Evolutionary conservation across 1,140 invertebrate genomes (phyloP).

Genomic region (Drosophila guanche): DNA sequence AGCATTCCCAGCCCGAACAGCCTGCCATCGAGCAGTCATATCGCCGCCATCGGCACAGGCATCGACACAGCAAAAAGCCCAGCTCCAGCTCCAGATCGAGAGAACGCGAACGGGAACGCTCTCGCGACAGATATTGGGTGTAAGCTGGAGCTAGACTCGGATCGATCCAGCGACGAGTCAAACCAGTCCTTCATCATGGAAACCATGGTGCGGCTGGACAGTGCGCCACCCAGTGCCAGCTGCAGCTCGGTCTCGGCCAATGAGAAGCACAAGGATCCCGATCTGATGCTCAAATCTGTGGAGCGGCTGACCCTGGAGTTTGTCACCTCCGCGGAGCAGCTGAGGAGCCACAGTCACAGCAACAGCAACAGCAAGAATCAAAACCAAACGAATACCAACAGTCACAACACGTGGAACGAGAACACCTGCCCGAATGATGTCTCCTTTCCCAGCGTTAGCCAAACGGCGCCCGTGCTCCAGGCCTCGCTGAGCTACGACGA

Average conservation of each 20-base stretch:
- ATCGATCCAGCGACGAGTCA: conserved; percentile 67
- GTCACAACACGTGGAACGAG: conserved; percentile 90
- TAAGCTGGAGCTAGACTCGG: conserved; percentile 22
- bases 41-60: conserved; percentile 64
- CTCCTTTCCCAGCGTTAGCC: conserved; percentile 91
- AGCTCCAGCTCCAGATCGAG: conserved; percentile 53
- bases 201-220: conserved; percentile 58
- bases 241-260: conserved; percentile 12
- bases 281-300: conserved; percentile 88
- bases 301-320: conserved; percentile 87
- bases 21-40: conserved; percentile 29
- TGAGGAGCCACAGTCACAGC: conserved; percentile 71
- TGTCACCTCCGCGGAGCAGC: conserved; percentile 85
- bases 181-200: conserved; percentile 80
- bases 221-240: conserved; percentile 4
- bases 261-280: conserved; percentile 86
- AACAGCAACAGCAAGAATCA: conserved; percentile 68
- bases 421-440: conserved; percentile 89
- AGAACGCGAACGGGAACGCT: conserved; percentile 51
- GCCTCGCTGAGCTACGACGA: conserved; percentile 88
- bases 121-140: conserved; percentile 25
- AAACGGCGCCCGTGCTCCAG: conserved; percentile 87
- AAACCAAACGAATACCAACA: conserved; percentile 57
- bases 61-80: conserved; percentile 75
- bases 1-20: conserved; percentile 20